Base-by-base conservation (phyloP, 2,888 invertebrate genomes). In the Agrotis puta region DNA sequence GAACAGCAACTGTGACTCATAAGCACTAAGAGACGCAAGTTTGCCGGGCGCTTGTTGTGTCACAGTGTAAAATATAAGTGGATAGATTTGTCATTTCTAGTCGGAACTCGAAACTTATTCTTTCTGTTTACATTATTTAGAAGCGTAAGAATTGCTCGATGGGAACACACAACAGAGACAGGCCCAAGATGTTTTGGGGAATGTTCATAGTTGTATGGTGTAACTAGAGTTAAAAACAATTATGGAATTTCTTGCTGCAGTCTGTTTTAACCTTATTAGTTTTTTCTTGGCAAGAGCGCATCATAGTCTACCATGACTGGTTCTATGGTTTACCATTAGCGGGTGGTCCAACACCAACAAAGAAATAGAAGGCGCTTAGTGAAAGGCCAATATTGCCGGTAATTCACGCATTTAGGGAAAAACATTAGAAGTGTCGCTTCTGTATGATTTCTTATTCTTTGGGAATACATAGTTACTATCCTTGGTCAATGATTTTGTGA, bases 1-100 rank as follows among this genome's bases (percentile, higher is more conserved):
- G 58, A 61, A 64, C 65, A 71, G 4, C n/a, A 48, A 58, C 14
- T n/a, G 27, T 79, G 82, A 77, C 22, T 81, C 81, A 81, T 43
- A 11, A 3, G 39, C 6, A 48, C 43, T 77, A 77, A 79, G 67
- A 72, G 56, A 57, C 39, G 39, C 27, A 24, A 66, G 70, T 69
- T 70, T 79, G 70, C 20, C 50, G 39, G 33, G 6, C 27, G 18
- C 14, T 22, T 14, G 56, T 66, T 65, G 59, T 77, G 65, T 56
- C 54, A 64, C 16, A 54, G 14, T 14, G 0, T 33, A 67, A 18
- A 66, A 47, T 47, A 13, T 14, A 24, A 11, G 9, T 22, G 20
- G 13, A 47, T 9, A 63, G 74, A 74, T n/a, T 33, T 7, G 62
- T 45, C 6, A 47, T 4, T 70, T n/a, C 11, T 24, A 33, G 20